These are phyloP conservation scores for Ataeniobius toweri DNA, from an alignment of 2,797 vertebrate species.

Conservation along the genomic window DNA sequence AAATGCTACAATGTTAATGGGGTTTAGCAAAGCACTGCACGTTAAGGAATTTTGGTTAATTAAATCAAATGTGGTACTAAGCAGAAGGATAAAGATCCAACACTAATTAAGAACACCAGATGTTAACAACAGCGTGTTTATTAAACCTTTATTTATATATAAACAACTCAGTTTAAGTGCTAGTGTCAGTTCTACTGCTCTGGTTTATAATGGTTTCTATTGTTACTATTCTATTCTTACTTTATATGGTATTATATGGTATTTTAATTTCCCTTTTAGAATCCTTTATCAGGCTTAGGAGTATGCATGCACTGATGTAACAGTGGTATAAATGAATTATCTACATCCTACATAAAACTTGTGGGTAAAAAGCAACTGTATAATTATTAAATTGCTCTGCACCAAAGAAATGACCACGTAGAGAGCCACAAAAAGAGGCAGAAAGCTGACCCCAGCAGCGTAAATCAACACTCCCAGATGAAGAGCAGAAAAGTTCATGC, in stretches of 20 bases:
- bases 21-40: background rate
- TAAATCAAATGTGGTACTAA: background rate
- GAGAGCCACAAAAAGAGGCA: conserved; percentile 29
- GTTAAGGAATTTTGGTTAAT: background rate
- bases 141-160: conserved; percentile 60
- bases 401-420: conserved; percentile 30
- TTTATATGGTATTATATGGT: conserved; percentile 32
- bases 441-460: conserved; percentile 26
- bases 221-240: conserved; percentile 39
- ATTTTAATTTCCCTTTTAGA: conserved; percentile 78
- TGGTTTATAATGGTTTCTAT: conserved; percentile 58
- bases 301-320: conserved; percentile 40
- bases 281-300: conserved; percentile 60
- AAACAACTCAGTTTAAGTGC: conserved; percentile 54
- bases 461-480: conserved; percentile 37
- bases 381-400: conserved; percentile 25
- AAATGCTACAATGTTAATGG: background rate
- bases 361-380: conserved; percentile 41
- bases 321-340: conserved; percentile 37
- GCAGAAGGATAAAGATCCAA: too few species aligned
- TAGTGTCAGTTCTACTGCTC: conserved; percentile 16
- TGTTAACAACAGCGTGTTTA: conserved; percentile 62
- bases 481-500: conserved; percentile 33
- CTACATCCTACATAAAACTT: conserved; percentile 56
- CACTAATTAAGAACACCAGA: conserved; percentile 37